Conservation (phyloP, 2,888 invertebrate species). For the Drosophila phalerata region DNA sequence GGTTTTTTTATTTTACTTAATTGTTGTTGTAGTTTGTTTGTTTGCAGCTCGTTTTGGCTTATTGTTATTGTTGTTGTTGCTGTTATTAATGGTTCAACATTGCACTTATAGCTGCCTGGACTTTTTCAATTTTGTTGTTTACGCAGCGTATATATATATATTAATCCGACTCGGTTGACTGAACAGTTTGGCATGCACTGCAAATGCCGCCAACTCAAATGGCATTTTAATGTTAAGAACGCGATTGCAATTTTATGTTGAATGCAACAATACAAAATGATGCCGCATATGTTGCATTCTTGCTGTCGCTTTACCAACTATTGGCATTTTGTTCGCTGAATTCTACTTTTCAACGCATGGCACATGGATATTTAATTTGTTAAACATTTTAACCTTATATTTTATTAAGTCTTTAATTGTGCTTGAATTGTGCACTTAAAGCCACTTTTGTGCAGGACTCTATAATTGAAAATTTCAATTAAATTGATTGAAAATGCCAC, state of each 20-base stretch:
- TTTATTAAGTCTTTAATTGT: constrained; percentile 3
- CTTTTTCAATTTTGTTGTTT: constrained; percentile 51
- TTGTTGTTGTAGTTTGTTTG: constrained; percentile 18
- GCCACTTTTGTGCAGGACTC: constrained; percentile 10
- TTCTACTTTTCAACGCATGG: constrained; percentile 8
- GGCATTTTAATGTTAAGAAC: constrained; percentile 73
- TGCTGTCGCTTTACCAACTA: constrained; percentile 6
- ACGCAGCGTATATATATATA: constrained; percentile 34
- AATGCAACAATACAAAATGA: constrained; percentile 25
- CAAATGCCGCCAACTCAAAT: constrained; percentile 46
- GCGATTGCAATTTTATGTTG: constrained; percentile 46
- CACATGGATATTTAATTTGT: constrained; percentile 9
- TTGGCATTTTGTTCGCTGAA: background rate
- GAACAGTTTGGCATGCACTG: constrained; percentile 65
- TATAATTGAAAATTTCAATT: constrained; percentile 64
- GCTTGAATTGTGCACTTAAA: constrained; percentile 9
- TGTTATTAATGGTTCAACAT: constrained; percentile 23
- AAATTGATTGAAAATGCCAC: constrained; percentile 64
- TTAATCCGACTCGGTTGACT: constrained; percentile 44
- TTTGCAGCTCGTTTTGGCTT: constrained; percentile 25
- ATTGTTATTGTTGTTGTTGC: constrained; percentile 27
- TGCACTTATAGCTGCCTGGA: constrained; percentile 23
- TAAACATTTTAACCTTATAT: constrained; percentile 6
- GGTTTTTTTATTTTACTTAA: constrained; percentile 10
- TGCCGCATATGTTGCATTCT: constrained; percentile 5